Evolutionary conservation across 2,113 vertebrate genomes (phyloP), one percentile per base, ranked within the genome.

Genomic region (Larimichthys crocea): DNA sequence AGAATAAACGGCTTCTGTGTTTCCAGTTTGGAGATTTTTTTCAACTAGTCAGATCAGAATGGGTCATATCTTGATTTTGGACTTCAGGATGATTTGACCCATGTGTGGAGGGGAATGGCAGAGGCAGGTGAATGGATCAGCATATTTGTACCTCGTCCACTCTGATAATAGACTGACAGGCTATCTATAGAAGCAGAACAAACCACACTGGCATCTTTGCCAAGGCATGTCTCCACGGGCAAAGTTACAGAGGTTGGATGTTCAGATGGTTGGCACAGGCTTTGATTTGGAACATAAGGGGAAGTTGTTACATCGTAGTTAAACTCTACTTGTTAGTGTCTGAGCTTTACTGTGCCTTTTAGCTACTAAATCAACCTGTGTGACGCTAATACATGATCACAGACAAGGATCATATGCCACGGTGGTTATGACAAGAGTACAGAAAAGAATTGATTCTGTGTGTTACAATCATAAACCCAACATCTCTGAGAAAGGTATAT

Each of bases 61-160:
- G 35, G 24, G 64, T 59, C 53, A 68, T 52, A 78, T 87, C 69
- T 89, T 83, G 64, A 29, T 62, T 52, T 57, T 68, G 26, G 50
- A 64, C 55, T 62, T 26, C 1, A 72, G 20, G 57, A 48, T 56
- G 62, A 46, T 74, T 64, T 83, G 81, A 79, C 75, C 65, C 22
- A 62, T 77, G 83, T 55, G 74, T 75, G 65, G 2, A 67, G 69
- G 65, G 76, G 87, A 95, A 85, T 88, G 90, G 84, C 94, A 94
- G 92, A 85, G 89, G 89, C 94, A 95, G 94, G 94, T 94, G 94
- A 91, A 89, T 86, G 89, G 92, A 91, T 94, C 87, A 92, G 83
- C 82, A 88, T 89, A 88, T 83, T 80, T 86, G 64, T 80, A 85
- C 87, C 89, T 90, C 89, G 59, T 90, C 79, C 82, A 80, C 79